These are phyloP conservation scores for Amphipoea lucens DNA, from an alignment of 2,888 invertebrate genomes.

Conservation along the genomic window DNA sequence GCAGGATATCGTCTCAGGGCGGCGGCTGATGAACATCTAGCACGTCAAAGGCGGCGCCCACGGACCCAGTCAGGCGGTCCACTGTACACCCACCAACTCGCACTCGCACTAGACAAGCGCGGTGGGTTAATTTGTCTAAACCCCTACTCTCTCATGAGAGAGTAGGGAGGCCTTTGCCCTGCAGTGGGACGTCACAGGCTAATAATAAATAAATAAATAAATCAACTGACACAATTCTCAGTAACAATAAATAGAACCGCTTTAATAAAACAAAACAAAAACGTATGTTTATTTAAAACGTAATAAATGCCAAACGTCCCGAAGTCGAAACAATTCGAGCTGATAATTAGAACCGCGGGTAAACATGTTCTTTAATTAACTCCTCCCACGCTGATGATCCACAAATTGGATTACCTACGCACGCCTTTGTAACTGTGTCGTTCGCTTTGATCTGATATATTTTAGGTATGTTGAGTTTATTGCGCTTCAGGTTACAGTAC, in stretches of 20 bases:
- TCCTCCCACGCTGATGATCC: conserved; percentile 36
- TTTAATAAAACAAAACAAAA: conserved; percentile 6
- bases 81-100: too few species aligned
- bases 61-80: too few species aligned
- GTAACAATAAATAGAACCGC: not conserved
- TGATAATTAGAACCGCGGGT: conserved; percentile 62
- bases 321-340: conserved; percentile 61
- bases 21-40: too few species aligned
- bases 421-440: conserved; percentile 53
- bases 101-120: too few species aligned
- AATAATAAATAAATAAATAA: not conserved
- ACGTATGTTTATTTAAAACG: not conserved
- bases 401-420: conserved; percentile 54
- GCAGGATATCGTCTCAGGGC: too few species aligned
- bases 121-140: too few species aligned
- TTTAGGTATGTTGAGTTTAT: conserved; percentile 5
- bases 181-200: too few species aligned
- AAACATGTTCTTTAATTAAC: conserved; percentile 51
- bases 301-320: conserved; percentile 41
- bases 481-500: conserved; percentile 3
- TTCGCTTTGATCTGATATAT: conserved; percentile 12
- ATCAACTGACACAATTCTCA: not conserved
- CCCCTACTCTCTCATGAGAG: too few species aligned
- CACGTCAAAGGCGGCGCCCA: too few species aligned
- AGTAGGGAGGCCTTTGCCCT: too few species aligned